Evolutionary conservation across 2,888 invertebrate species (phyloP).

Genomic region (Drosophila prostipennis): DNA sequence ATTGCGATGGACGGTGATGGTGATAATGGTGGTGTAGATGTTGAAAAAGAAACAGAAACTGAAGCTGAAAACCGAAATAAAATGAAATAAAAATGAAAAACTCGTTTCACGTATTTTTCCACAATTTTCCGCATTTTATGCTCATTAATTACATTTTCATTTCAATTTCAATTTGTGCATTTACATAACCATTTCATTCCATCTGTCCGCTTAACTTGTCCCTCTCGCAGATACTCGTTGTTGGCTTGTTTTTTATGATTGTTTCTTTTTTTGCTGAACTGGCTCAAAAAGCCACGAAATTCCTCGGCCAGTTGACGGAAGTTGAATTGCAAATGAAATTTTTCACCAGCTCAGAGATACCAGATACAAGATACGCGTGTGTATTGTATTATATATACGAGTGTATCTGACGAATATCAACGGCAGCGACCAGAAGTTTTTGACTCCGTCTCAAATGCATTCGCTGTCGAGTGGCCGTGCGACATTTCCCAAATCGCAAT

Average conservation of each 20-base stretch:
- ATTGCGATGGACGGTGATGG: neutral
- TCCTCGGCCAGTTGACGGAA: constrained; percentile 66
- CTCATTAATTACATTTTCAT: constrained; percentile 76
- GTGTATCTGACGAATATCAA: constrained; percentile 23
- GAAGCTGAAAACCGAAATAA: constrained; percentile 40
- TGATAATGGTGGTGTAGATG: constrained; percentile 19
- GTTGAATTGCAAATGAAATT: constrained; percentile 72
- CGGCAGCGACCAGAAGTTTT: constrained; percentile 15
- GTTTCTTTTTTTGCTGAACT: constrained; percentile 31
- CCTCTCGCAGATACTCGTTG: constrained; percentile 3
- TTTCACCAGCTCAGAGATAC: constrained; percentile 49
- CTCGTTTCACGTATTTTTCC: constrained; percentile 64
- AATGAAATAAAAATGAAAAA: constrained; percentile 63
- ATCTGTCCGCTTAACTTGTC: constrained; percentile 16
- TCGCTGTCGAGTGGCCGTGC: constrained; percentile 3
- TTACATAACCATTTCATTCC: constrained; percentile 68
- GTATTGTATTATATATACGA: neutral
- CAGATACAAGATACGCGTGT: constrained; percentile 22
- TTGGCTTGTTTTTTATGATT: constrained; percentile 4
- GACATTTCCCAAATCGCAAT: constrained; percentile 11
- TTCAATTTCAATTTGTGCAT: constrained; percentile 63
- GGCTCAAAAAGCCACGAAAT: constrained; percentile 42
- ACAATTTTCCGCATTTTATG: constrained; percentile 74
- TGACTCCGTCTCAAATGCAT: constrained; percentile 53
- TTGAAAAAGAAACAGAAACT: constrained; percentile 6